Base-by-base conservation (phyloP, 2,797 vertebrate species). In the Glyptemys insculpta region DNA sequence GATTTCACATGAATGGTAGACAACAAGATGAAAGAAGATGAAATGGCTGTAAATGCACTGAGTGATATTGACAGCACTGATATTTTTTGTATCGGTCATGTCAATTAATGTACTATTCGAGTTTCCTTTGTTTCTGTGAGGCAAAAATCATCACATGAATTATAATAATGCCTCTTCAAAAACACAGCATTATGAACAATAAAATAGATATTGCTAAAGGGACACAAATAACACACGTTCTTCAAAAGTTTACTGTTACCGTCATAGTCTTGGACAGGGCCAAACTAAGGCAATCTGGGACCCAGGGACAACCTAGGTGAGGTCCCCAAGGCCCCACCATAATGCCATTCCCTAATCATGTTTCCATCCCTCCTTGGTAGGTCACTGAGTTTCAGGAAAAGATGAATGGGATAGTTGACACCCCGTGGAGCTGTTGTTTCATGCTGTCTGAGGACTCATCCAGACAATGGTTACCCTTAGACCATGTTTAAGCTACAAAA, bases 1-100 rank as follows among this genome's bases (percentile, higher is more conserved):
- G 29, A 82, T 93, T 95, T 96, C 53, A 47, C 18, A 41, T 79
- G 89, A 94, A 91, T 44, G 3, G 14, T 37, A 91, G 56, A 76
- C 23, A 91, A 62, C n/a, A 49, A 2, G 5, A 82, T 92, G 65
- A 86, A 95, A 83, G 31, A 85, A 82, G 10, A 80, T 87, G 85
- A 93, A 87, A 90, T 80, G 72, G 52, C 3, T 92, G 9, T 68
- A 82, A 90, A 85, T 88, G 12, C 11, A 6, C 31, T 21, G 2
- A 82, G 10, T 57, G 83, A 34, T 88, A 91, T 16, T 90, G 41
- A 53, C 85, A 72, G 79, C 34, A 57, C 52, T 47, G 34, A 62
- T 83, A 5, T 2, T 89, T 91, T 59, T 41, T 85, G 14, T 6
- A n/a, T 37, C 5, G 50, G 49, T 84, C 1, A 0, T 59, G 6